Conservation (phyloP, 2,113 vertebrate genomes). For the Paedocypris sp. region DNA sequence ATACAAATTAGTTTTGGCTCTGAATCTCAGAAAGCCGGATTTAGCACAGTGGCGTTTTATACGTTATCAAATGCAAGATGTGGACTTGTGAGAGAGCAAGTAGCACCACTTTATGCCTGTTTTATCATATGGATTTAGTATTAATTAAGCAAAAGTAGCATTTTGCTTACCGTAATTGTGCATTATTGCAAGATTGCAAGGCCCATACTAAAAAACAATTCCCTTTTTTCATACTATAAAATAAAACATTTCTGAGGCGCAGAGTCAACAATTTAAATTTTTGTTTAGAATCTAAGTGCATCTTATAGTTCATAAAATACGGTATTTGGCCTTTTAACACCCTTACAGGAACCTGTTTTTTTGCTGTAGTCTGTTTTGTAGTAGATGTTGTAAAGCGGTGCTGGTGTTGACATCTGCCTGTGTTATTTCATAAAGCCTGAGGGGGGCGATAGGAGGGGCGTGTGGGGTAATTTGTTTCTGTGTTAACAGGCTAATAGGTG, state of each 20-base stretch:
- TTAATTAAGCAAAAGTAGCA: too few species aligned
- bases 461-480: slow-evolving; percentile 62
- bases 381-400: slow-evolving; percentile 57
- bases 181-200: too few species aligned
- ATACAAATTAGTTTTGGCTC: slow-evolving; percentile 44
- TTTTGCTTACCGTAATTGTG: too few species aligned
- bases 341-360: slow-evolving; percentile 48
- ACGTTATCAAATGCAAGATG: background rate
- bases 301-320: too few species aligned
- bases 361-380: slow-evolving; percentile 50
- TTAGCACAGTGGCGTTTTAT: slow-evolving; percentile 9
- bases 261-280: too few species aligned
- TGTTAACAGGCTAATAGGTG: slow-evolving; percentile 58
- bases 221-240: too few species aligned
- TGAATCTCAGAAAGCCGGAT: slow-evolving; percentile 36
- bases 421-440: slow-evolving; percentile 48
- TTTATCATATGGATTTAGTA: too few species aligned
- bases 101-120: slow-evolving; percentile 11
- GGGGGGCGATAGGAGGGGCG: slow-evolving; percentile 44
- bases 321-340: slow-evolving; percentile 46
- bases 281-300: too few species aligned
- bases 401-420: slow-evolving; percentile 56
- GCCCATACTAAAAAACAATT: too few species aligned
- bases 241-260: too few species aligned
- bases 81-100: background rate